phyloP scores from a whole-genome alignment of 1,140 invertebrate genomes.

The Bombus waltoni region DNA sequence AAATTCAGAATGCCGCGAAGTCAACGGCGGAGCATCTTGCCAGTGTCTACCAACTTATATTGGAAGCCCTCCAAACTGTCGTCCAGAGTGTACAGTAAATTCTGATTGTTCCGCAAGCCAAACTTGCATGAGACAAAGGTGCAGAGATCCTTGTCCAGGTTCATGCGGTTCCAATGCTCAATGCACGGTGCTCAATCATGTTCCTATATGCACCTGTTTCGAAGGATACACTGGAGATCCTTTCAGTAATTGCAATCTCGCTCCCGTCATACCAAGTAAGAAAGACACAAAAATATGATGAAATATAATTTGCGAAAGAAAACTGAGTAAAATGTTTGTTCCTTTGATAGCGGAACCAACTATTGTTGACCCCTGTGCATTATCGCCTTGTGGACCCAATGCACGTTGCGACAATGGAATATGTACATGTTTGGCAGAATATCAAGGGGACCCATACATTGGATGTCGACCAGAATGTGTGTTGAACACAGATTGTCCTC shows the following conservation, averaged over 20 bases:
- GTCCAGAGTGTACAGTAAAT: conserved; percentile 86
- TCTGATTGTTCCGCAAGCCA: conserved; percentile 82
- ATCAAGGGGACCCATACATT: conserved; percentile 84
- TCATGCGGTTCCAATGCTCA: conserved; percentile 85
- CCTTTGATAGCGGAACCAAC: conserved; percentile 42
- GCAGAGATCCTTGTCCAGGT: conserved; percentile 88
- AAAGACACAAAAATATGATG: background rate
- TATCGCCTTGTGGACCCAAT: conserved; percentile 85
- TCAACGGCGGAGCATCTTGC: conserved; percentile 85
- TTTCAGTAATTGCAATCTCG: conserved; percentile 75
- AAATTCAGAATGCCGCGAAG: conserved; percentile 86
- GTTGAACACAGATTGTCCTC: conserved; percentile 79
- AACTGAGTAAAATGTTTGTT: background rate
- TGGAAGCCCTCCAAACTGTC: conserved; percentile 87
- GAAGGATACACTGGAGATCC: conserved; percentile 84
- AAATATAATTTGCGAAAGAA: no score
- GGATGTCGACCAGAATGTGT: conserved; percentile 81
- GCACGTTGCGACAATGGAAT: conserved; percentile 83
- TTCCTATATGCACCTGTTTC: conserved; percentile 90
- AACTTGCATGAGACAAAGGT: conserved; percentile 82
- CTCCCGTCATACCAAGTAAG: conserved; percentile 71
- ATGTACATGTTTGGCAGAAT: conserved; percentile 82
- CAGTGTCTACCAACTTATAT: conserved; percentile 85
- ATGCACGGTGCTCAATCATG: conserved; percentile 87
- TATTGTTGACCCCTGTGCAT: conserved; percentile 79